Base-by-base conservation (phyloP, 37 sponge, comb jelly and placozoan species). In the Ephydatia muelleri region DNA sequence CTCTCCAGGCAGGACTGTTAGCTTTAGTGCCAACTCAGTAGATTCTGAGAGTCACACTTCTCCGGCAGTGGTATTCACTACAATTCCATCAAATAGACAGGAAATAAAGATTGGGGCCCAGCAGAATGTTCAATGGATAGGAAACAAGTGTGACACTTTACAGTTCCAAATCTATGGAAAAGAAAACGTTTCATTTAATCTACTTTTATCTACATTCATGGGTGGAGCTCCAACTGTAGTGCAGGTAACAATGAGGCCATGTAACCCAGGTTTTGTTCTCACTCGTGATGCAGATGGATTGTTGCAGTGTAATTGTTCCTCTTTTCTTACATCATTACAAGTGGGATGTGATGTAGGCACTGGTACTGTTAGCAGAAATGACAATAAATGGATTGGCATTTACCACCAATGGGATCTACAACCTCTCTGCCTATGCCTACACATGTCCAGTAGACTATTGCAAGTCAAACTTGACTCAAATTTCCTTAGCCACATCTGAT, bases 401-500 rank as follows among this genome's bases (percentile, higher is more conserved):
- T 43, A 43, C 26, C 0, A 3, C 30, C n/a, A n/a, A 86, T 49
- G 33, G 31, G 38, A 76, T 34, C 2, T 8, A 66, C 36, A 72
- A 82, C 72, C 57, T 14, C 49, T 2, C 31, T 22, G 65, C 65
- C 2, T 2, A 73, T 11, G 84, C 67, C 21, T 83, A 43, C 47
- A 43, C 47, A 43, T 86, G 86, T 47, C 78, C 79, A 11, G 32
- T 27, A 29, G 33, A 43, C 6, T 77, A 78, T 34, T 85, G 85
- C 43, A 68, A 68, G 8, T 40, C 21, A 38, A 5, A 68, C 12
- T 5, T 31, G 14, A 25, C 13, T 65, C 81, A 81, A n/a, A n/a
- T n/a, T n/a, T n/a, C n/a, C n/a, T n/a, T n/a, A n/a, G n/a, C n/a
- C n/a, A n/a, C n/a, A n/a, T n/a, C n/a, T n/a, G n/a, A n/a, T n/a